A percentile compares a stretch with the other conserved stretches of the same genome.
Conservation (phyloP, 2,888 invertebrate genomes). For the Sesamia inferens region DNA sequence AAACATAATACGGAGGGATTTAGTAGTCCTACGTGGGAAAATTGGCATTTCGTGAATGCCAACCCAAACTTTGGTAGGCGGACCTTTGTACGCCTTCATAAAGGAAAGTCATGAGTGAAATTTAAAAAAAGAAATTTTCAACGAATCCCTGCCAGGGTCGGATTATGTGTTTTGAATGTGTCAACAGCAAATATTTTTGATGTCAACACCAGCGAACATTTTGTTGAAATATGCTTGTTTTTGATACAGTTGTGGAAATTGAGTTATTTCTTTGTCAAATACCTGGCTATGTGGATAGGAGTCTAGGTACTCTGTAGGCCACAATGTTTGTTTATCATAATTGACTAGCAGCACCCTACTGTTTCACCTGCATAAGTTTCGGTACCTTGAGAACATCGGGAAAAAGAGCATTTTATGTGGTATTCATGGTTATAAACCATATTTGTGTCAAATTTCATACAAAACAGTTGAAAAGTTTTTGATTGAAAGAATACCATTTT, state of each 20-base stretch:
- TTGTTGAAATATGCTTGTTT: conserved; percentile 30
- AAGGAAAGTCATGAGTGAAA: conserved; percentile 44
- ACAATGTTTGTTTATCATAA: not conserved
- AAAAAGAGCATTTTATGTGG: too few relatives aligned
- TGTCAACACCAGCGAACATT: conserved; percentile 29
- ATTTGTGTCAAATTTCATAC: too few relatives aligned
- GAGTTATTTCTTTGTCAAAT: conserved; percentile 40
- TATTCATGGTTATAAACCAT: too few relatives aligned
- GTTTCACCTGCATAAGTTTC: too few relatives aligned
- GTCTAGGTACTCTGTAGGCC: not conserved
- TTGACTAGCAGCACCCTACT: too few relatives aligned
- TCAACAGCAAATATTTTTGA: conserved; percentile 52
- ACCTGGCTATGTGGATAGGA: not conserved
- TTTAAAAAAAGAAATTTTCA: conserved; percentile 47
- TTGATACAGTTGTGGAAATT: conserved; percentile 13
- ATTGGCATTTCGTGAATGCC: conserved; percentile 40
- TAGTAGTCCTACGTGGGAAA: conserved; percentile 31
- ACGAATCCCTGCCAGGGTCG: conserved; percentile 28
- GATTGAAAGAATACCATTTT: too few relatives aligned
- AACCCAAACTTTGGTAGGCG: conserved; percentile 38
- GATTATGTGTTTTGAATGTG: conserved; percentile 43
- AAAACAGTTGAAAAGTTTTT: too few relatives aligned
- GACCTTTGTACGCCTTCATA: conserved; percentile 31
- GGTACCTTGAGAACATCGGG: too few relatives aligned
- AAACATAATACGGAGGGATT: conserved; percentile 50